Base-by-base conservation (phyloP, 2,113 vertebrate genomes). In the Poeciliopsis retropinna region DNA sequence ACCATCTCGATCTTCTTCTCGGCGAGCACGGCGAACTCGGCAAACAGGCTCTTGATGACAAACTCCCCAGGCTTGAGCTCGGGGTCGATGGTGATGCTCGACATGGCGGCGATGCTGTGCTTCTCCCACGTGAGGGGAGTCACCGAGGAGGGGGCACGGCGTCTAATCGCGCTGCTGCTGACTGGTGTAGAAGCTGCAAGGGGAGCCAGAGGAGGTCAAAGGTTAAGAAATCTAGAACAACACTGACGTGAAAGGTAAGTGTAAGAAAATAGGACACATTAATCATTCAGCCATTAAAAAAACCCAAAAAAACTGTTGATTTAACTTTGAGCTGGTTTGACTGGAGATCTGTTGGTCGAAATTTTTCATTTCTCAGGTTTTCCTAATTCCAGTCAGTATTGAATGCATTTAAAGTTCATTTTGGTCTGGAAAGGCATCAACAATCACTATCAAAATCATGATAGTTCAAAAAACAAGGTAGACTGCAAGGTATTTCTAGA, bases 1-100 rank as follows among this genome's bases (percentile, higher is more conserved):
- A 99, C 98, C 95, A 99, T 96, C 94, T 99, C 98, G 81, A 99
- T 99, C 96, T 99, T 99, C 95, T 99, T 99, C 95, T 99, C 98
- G 67, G 98, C 97, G 83, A 98, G 97, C 92, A 98, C 94, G 83
- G 98, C 97, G 85, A 99, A 99, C 92, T 99, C 98, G 28, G 98
- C 97, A 27, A 99, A 99, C 70, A 99, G 96, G 91, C 97, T 99
- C 94, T 99, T 99, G 95, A 99, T 98, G 96, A 99, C 98, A 88
- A 97, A 99, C 94, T 99, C 98, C 83, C 98, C 98, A 61, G 98
- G 98, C 91, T 99, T 99, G 88, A 97, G 96, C 95, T 99, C 98
- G 73, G 98, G 97, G 95, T 99, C 98, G 90, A 99, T 96, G 72
- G 96, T 98, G 93, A 99, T 97, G 94, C 94, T 98, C 88, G 97